phyloP scores from a whole-genome alignment of 1,140 invertebrate genomes.

The Drosophila watanabei region DNA sequence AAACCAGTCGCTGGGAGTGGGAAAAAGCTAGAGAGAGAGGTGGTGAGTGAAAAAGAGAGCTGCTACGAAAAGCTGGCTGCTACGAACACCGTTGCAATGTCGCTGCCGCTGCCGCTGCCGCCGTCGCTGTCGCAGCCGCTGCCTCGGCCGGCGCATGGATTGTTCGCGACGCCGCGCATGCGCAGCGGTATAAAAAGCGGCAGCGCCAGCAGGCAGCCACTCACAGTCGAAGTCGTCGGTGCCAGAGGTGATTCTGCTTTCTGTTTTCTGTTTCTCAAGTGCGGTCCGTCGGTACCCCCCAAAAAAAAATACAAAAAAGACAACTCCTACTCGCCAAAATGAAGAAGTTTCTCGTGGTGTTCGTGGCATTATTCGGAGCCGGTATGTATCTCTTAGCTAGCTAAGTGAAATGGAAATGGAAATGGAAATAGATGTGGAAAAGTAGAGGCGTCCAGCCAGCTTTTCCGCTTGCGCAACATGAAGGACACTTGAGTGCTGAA shows the following conservation, averaged over 20 bases:
- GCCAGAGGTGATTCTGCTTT: constrained; percentile 72
- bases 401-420: constrained; percentile 46
- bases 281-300: constrained; percentile 62
- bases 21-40: constrained; percentile 15
- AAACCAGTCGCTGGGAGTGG: constrained; percentile 50
- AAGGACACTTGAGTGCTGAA: constrained; percentile 74
- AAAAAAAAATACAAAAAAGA: constrained; percentile 37
- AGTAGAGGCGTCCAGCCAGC: constrained; percentile 11
- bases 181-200: constrained; percentile 86
- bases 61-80: constrained; percentile 51
- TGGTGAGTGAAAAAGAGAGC: constrained; percentile 30
- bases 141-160: constrained; percentile 54
- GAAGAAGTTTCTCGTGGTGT: constrained; percentile 85
- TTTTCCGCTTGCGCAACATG: constrained; percentile 72
- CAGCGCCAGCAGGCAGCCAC: constrained; percentile 81
- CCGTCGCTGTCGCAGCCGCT: neutral
- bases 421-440: constrained; percentile 14
- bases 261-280: constrained; percentile 73
- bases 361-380: constrained; percentile 86
- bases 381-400: constrained; percentile 84
- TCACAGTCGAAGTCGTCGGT: constrained; percentile 85
- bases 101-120: constrained; percentile 18
- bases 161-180: constrained; percentile 80
- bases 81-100: constrained; percentile 68
- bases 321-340: constrained; percentile 68